Evolutionary conservation across 2,797 vertebrate genomes (phyloP), one percentile per base, ranked within the genome.

Genomic region (Benthosema pterotum): DNA sequence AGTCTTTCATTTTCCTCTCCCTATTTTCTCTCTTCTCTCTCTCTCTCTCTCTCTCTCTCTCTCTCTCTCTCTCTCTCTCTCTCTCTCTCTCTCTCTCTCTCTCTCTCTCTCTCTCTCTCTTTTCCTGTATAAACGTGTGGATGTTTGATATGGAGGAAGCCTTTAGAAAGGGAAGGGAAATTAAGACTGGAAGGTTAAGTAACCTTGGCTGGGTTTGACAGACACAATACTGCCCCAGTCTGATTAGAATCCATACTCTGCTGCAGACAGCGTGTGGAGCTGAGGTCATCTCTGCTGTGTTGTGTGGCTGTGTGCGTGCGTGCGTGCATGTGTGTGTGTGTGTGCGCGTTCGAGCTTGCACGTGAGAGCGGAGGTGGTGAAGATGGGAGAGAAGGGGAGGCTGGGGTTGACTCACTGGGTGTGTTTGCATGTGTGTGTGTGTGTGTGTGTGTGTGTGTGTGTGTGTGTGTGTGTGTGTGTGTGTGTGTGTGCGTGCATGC

Each of bases 181-280:
- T 90, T 85, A 90, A 85, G 85, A 84, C 83, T 79, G 77, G 83
- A 85, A 88, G 87, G 88, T 91, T 88, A 87, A 88, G 84, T 88
- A 89, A 91, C 89, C 87, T 88, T 90, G 89, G 85, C 80, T 72
- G 71, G 78, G 83, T 88, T 89, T 89, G 89, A 89, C 87, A 89
- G 87, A 85, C 89, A 91, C 89, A 89, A 84, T 89, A 83, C 89
- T 87, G 85, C 85, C 74, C 60, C 72, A 77, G 67, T 85, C 84
- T 89, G 87, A 89, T 90, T 87, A 88, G 67, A 88, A 87, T 89
- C 86, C 83, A 79, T 83, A 82, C 83, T 75, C 83, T 73, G 85
- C 83, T 73, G 85, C 74, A 77, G 72, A 13, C 22, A 32, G 42
- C 60, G 52, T 56, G n/a, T n/a, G n/a, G 60, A 62, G 16, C 78